Evolutionary conservation across 2,888 invertebrate genomes (phyloP).

Genomic region (Falcaria lacertinaria): DNA sequence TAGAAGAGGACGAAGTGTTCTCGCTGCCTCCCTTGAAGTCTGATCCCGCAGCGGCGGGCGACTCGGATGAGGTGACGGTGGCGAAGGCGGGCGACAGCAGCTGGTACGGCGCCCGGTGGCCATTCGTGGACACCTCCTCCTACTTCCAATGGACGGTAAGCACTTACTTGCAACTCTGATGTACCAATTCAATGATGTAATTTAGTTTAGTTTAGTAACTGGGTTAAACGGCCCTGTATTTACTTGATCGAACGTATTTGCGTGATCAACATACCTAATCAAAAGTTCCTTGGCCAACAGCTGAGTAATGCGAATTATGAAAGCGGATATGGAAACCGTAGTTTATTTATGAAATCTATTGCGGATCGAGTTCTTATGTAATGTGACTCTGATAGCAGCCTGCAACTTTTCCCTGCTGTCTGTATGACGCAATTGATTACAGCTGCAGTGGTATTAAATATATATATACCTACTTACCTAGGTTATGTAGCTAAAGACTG

Average conservation of each 20-base stretch:
- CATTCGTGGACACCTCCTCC: constrained; percentile 82
- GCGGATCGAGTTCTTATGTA: constrained; percentile 29
- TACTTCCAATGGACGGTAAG: constrained; percentile 85
- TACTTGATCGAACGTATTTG: constrained; percentile 24
- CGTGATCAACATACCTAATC: constrained; percentile 27
- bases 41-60: constrained; percentile 43
- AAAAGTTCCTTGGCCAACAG: constrained; percentile 33
- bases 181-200: constrained; percentile 33
- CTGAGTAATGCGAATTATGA: constrained; percentile 32
- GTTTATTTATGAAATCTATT: constrained; percentile 31
- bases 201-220: no score
- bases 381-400: constrained; percentile 14
- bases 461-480: background rate
- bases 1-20: constrained; percentile 71
- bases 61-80: constrained; percentile 66
- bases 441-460: constrained; percentile 1
- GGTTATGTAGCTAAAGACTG: background rate
- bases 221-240: constrained; percentile 7
- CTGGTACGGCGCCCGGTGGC: constrained; percentile 83
- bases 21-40: constrained; percentile 65
- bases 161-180: constrained; percentile 34
- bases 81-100: constrained; percentile 62
- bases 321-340: constrained; percentile 34
- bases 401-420: constrained; percentile 4
- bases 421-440: constrained; percentile 1